Evolutionary conservation across 2,113 vertebrate species (phyloP).

Genomic region (Cariama cristata): DNA sequence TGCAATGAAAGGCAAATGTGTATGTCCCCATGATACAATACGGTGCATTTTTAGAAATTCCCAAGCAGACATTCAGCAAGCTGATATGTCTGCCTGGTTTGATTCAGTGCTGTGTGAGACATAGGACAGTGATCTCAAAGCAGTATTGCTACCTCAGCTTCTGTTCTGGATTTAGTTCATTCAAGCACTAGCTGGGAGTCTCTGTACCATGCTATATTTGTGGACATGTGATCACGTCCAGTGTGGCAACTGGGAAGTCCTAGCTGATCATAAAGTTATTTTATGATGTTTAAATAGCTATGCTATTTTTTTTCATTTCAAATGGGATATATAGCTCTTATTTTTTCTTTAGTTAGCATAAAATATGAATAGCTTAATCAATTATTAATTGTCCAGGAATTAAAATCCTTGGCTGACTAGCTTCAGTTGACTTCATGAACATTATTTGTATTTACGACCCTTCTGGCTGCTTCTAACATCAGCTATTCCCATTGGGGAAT

Average conservation of each 20-base stretch:
- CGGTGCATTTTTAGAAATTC: not conserved
- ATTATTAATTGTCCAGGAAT: not conserved
- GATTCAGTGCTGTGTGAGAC: not conserved
- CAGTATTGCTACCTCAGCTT: not conserved
- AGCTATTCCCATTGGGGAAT: not conserved
- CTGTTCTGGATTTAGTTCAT: not conserved
- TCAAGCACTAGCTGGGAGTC: not conserved
- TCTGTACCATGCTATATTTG: not conserved
- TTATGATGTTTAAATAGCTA: not conserved
- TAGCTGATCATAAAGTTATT: not conserved
- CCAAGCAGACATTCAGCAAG: not conserved
- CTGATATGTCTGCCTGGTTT: not conserved
- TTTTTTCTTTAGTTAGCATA: not conserved
- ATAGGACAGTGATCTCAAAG: not conserved
- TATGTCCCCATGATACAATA: not conserved
- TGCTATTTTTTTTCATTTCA: not conserved
- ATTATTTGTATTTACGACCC: not conserved
- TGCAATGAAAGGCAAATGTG: not conserved
- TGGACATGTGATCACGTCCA: not conserved
- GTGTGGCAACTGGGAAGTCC: not conserved
- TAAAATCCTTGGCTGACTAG: not conserved
- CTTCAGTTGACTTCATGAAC: not conserved
- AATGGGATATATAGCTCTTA: not conserved
- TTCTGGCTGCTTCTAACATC: not conserved
- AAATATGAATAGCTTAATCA: not conserved